Evolutionary conservation across 2,888 invertebrate species (phyloP), one percentile per base, ranked within the genome.

Genomic region (Merodon equestris): DNA sequence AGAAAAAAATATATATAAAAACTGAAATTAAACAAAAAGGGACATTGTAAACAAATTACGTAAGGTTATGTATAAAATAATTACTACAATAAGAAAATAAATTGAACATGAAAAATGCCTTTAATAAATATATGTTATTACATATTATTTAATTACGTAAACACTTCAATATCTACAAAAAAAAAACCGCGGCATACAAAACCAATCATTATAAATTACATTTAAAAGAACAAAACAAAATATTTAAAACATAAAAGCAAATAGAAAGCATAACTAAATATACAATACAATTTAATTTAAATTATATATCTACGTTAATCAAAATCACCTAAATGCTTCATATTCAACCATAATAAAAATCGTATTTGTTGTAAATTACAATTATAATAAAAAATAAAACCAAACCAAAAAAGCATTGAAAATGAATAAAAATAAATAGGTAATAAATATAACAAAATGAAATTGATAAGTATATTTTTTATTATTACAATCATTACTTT

Each of bases 31-130:
- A 54, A 75, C 67, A 77, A 77, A 82, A 81, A 75, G 60, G 82
- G 72, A 82, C 82, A 81, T 81, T 73, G 82, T 76, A 82, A 76
- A 68, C 76, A 83, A 81, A 81, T 81, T 75, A 81, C 75, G 66
- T 81, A 75, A 81, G 81, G 75, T 70, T 44, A 70, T 66, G 68
- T 75, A 74, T 64, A 79, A 74, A 54, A 68, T 54, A 79, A 74
- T 58, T 79, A 79, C 74, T 74, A 57, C 57, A 74, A 67, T 81
- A 81, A 75, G 56, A 73, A 75, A 82, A 64, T 64, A 48, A 50
- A 58, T 81, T 82, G 82, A 83, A 82, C 81, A 82, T 74, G 81
- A 75, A 82, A 82, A 77, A 82, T 82, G 70, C 81, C 58, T 82
- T 82, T 68, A 75, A 66, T 67, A 67, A 66, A 61, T 71, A 82